A percentile compares a stretch with the other conserved stretches of the same genome.
Evolutionary conservation across 2,888 invertebrate species (phyloP).

Genomic region (Escarpia spicata): DNA sequence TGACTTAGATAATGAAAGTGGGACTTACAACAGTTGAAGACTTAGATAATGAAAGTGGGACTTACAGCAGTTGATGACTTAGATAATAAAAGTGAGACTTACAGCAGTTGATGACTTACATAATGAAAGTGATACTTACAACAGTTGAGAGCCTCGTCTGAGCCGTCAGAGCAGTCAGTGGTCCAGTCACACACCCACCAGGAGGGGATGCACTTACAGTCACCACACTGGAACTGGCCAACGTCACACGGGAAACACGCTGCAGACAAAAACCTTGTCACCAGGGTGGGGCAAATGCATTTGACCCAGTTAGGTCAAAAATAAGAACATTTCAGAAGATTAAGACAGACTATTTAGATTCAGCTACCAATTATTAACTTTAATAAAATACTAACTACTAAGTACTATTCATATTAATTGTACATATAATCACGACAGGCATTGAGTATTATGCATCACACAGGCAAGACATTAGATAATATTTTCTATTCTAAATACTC

Average conservation of each 20-base stretch:
- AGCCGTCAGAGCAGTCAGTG: constrained; percentile 55
- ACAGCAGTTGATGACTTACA: constrained; percentile 67
- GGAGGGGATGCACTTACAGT: constrained; percentile 52
- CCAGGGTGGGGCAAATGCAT: no score
- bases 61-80: background rate
- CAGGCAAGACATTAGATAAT: no score
- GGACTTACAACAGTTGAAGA: background rate
- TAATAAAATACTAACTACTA: no score
- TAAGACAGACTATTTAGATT: no score
- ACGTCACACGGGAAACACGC: constrained; percentile 41
- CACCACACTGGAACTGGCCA: constrained; percentile 36
- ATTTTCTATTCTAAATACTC: no score
- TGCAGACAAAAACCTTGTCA: background rate
- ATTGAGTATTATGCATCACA: no score
- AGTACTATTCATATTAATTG: no score
- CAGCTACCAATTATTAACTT: no score
- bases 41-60: background rate
- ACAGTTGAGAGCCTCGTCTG: constrained; percentile 68
- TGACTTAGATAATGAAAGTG: background rate
- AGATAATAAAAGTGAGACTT: constrained; percentile 37
- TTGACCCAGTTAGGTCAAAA: no score
- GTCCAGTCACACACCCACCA: constrained; percentile 59
- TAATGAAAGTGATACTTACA: constrained; percentile 44
- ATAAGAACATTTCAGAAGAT: no score
- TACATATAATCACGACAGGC: no score